Percentiles rank a stretch among this genome's conserved stretches.
These are phyloP conservation scores for Xyliphius kryptos DNA, from an alignment of 2,113 vertebrate genomes.

Conservation along the genomic window DNA sequence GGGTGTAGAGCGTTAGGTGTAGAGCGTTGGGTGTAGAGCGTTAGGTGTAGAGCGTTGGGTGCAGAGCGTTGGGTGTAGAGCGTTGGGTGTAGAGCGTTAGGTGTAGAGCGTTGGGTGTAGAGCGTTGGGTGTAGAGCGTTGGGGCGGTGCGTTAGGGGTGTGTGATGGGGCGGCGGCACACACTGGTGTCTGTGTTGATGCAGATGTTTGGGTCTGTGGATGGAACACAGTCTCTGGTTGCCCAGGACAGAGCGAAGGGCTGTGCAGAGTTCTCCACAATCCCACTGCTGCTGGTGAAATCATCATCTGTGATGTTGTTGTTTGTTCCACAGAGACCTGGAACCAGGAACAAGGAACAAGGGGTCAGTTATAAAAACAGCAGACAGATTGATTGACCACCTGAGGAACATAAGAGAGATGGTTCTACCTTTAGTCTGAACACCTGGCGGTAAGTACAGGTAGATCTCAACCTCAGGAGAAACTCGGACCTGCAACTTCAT, in stretches of 20 bases:
- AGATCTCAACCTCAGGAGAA: constrained; percentile 62
- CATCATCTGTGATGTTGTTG: constrained; percentile 60
- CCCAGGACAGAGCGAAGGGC: constrained; percentile 59
- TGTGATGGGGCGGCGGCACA: not conserved
- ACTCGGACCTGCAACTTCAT: constrained; percentile 61
- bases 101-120: too few species aligned
- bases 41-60: too few species aligned
- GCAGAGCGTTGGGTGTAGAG: too few species aligned
- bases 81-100: too few species aligned
- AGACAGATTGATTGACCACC: too few species aligned
- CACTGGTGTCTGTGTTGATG: constrained; percentile 65
- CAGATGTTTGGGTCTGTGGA: constrained; percentile 46
- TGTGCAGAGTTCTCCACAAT: constrained; percentile 57
- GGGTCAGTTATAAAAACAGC: too few species aligned
- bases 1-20: too few species aligned
- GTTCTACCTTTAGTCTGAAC: constrained; percentile 42
- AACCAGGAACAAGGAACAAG: too few species aligned
- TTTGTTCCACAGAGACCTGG: constrained; percentile 67
- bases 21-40: too few species aligned
- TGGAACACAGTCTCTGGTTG: constrained; percentile 40
- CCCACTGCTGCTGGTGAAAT: constrained; percentile 56
- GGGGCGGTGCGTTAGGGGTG: too few species aligned
- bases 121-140: too few species aligned
- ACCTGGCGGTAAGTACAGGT: constrained; percentile 46
- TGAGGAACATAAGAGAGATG: too few species aligned